A percentile compares a stretch with the other conserved stretches of the same genome.
phyloP scores from a whole-genome alignment of 2,113 vertebrate species.

The Montifringilla adamsi region DNA sequence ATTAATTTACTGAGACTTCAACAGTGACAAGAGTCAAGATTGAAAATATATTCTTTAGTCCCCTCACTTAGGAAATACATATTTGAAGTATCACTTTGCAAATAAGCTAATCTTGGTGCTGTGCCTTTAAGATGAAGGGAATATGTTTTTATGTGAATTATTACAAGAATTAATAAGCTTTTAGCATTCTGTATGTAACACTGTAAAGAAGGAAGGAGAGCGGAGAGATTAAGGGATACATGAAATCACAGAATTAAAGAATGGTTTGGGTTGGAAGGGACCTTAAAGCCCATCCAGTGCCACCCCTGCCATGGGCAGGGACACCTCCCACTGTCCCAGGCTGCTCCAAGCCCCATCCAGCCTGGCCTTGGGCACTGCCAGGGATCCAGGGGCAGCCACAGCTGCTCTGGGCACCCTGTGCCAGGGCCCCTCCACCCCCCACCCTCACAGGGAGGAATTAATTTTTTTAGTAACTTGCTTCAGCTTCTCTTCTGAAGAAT shows the following conservation, averaged over 20 bases:
- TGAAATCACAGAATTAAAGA: fast-evolving
- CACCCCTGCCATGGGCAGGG: background rate
- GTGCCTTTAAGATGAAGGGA: background rate
- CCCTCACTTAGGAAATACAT: background rate
- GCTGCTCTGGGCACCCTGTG: background rate
- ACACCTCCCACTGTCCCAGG: background rate
- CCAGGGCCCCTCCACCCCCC: background rate
- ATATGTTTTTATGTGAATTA: background rate
- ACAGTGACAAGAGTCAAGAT: background rate
- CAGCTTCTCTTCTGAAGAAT: background rate
- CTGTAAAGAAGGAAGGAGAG: background rate
- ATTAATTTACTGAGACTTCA: background rate
- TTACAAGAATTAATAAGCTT: background rate
- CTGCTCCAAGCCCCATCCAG: background rate
- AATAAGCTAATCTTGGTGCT: background rate
- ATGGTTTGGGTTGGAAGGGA: background rate
- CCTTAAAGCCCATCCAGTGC: background rate
- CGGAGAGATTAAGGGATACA: background rate
- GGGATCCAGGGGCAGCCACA: background rate
- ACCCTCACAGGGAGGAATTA: background rate
- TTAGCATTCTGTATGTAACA: background rate
- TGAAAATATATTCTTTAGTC: background rate
- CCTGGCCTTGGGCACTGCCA: background rate
- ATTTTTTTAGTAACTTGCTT: background rate
- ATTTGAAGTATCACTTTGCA: background rate